Conservation (phyloP, 1,140 invertebrate species). For the Leptinotarsa lineolata region DNA sequence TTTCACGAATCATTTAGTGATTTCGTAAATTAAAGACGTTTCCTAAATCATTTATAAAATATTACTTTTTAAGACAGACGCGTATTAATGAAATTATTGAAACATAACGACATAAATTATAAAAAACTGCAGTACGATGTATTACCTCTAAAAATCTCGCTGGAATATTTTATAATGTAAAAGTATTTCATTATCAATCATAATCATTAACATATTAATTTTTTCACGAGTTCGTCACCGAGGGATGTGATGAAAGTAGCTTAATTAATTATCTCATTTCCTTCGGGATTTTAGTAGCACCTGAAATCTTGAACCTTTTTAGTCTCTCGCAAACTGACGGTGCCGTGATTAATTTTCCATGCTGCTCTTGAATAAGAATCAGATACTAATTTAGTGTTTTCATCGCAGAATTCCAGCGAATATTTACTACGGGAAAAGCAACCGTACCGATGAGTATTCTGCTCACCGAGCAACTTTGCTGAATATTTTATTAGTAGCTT, state of each 20-base stretch:
- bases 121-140: no score
- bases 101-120: no score
- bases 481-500: no score
- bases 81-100: no score
- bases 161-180: background rate
- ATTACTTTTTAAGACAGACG: no score
- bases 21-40: no score
- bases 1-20: no score
- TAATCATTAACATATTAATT: slow-evolving; percentile 15
- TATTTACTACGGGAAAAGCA: no score
- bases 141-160: background rate
- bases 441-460: no score
- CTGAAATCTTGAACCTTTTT: slow-evolving; percentile 5
- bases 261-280: slow-evolving; percentile 7
- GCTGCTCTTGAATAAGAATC: background rate
- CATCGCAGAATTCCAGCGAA: background rate
- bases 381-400: background rate
- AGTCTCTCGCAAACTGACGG: background rate
- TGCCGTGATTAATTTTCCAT: background rate
- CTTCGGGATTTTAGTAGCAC: background rate
- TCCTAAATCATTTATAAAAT: no score
- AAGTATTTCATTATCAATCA: slow-evolving; percentile 13
- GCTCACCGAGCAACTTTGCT: no score
- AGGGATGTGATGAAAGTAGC: slow-evolving; percentile 2
- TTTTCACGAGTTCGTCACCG: slow-evolving; percentile 6